Conservation (phyloP, 2,888 invertebrate species). For the Lepidochitona cinerea region DNA sequence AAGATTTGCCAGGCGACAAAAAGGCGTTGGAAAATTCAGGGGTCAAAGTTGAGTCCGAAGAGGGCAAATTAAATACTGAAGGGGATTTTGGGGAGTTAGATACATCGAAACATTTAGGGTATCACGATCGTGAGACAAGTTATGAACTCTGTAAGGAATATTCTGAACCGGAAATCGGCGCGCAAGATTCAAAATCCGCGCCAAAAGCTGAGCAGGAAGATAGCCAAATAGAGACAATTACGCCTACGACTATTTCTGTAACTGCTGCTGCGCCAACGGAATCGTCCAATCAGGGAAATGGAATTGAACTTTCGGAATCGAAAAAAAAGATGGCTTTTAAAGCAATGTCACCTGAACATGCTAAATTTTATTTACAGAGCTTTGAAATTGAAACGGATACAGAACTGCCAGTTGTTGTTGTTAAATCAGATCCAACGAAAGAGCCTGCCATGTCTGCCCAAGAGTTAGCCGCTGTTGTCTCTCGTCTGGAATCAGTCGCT, state of each 20-base stretch:
- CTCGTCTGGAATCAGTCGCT: slow-evolving; percentile 82
- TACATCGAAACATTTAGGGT: background rate
- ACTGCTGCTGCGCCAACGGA: background rate
- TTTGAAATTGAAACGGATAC: background rate
- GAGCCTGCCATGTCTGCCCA: slow-evolving; percentile 42
- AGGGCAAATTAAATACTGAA: slow-evolving; percentile 13
- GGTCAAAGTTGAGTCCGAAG: slow-evolving; percentile 13
- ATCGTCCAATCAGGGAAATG: background rate
- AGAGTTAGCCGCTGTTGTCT: slow-evolving; percentile 80
- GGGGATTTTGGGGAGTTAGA: background rate
- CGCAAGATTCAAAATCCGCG: background rate
- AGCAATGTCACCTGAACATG: background rate
- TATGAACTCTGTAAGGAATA: background rate
- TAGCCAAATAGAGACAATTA: background rate
- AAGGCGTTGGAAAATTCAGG: slow-evolving; percentile 15
- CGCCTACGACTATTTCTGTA: background rate
- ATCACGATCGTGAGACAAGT: background rate
- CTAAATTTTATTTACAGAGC: background rate
- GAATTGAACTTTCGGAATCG: no score
- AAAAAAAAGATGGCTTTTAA: background rate
- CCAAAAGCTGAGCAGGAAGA: background rate
- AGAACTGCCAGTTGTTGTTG: background rate
- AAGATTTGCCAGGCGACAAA: slow-evolving; percentile 15
- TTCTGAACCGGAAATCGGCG: background rate
- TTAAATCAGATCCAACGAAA: background rate